Evolutionary conservation across 2,888 invertebrate species (phyloP).

Genomic region (Drosophila parthenogenetica): DNA sequence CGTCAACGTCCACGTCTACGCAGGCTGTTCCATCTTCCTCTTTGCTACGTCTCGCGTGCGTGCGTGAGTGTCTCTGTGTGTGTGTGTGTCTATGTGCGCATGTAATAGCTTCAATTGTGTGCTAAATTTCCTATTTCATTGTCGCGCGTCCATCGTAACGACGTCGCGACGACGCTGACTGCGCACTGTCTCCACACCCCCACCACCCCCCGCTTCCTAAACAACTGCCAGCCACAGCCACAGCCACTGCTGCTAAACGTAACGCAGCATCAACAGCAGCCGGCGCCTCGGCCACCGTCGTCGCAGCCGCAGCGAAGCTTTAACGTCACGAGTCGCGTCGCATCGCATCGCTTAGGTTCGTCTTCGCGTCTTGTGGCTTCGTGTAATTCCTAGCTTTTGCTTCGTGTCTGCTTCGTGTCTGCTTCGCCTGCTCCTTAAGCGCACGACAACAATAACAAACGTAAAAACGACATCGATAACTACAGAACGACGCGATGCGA

Average conservation of each 20-base stretch:
- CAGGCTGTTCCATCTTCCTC: not conserved
- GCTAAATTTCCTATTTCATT: constrained; percentile 78
- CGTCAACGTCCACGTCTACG: constrained; percentile 1
- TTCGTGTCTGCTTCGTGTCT: constrained; percentile 46
- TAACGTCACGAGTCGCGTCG: constrained; percentile 2
- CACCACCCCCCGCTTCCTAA: not conserved
- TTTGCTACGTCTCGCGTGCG: not conserved
- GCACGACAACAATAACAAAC: constrained; percentile 18
- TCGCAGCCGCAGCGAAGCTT: constrained; percentile 13
- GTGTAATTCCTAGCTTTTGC: constrained; percentile 33
- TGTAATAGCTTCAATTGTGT: constrained; percentile 75
- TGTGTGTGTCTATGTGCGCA: constrained; percentile 41
- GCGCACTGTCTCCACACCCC: constrained; percentile 18
- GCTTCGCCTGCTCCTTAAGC: constrained; percentile 46
- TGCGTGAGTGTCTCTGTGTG: constrained; percentile 25
- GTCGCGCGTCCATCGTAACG: constrained; percentile 50
- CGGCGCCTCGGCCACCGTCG: not conserved
- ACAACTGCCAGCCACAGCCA: too few species aligned
- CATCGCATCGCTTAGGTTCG: constrained; percentile 10
- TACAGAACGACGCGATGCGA: constrained; percentile 23
- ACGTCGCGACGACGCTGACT: constrained; percentile 39
- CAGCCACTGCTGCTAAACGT: not conserved
- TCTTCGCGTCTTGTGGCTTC: constrained; percentile 43
- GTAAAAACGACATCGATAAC: constrained; percentile 10
- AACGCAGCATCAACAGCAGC: constrained; percentile 7